These are phyloP conservation scores for Latrodectus elegans DNA, from an alignment of 2,888 invertebrate species.

Conservation along the genomic window DNA sequence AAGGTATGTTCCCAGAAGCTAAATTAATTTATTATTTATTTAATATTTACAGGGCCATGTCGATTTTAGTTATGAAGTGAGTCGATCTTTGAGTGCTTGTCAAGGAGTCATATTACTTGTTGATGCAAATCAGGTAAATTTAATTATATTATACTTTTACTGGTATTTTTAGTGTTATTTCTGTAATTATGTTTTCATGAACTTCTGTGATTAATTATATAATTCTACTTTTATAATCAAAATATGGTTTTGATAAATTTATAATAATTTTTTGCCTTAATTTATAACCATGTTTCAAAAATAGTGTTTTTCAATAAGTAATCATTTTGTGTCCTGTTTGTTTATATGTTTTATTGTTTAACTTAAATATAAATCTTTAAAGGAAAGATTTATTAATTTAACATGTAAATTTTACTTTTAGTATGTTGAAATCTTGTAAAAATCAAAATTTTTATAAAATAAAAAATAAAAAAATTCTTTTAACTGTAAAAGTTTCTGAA, in stretches of 20 bases:
- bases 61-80: slow-evolving; percentile 96
- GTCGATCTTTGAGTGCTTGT: slow-evolving; percentile 91
- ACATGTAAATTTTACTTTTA: too few species aligned
- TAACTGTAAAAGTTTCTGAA: too few species aligned
- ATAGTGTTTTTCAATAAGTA: too few species aligned
- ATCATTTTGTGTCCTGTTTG: not conserved
- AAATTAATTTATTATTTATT: not conserved
- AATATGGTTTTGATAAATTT: not conserved
- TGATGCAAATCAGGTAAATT: slow-evolving; percentile 86
- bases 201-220: not conserved
- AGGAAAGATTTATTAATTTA: too few species aligned
- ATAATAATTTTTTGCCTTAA: not conserved
- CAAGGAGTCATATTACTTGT: slow-evolving; percentile 96
- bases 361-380: too few species aligned
- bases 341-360: not conserved
- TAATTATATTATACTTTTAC: not conserved
- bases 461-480: too few species aligned
- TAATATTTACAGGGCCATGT: slow-evolving; percentile 86
- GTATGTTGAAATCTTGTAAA: too few species aligned
- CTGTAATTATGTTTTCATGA: not conserved
- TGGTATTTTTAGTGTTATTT: not conserved
- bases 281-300: too few species aligned
- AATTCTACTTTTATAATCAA: not conserved
- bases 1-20: not conserved
- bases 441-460: too few species aligned